Conservation (phyloP, 1,140 invertebrate species). For the Asbolus verrucosus region DNA sequence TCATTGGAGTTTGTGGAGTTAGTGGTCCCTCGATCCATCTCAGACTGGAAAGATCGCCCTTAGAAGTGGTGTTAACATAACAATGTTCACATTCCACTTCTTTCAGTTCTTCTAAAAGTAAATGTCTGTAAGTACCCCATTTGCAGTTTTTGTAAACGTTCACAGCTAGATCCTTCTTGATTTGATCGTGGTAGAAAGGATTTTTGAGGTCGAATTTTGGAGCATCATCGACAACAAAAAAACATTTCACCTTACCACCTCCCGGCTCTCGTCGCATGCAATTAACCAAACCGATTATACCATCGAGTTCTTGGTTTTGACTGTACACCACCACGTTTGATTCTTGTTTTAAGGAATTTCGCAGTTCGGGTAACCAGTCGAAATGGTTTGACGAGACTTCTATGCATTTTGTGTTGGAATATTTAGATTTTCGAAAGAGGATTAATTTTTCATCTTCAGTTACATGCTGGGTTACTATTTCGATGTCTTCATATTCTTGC, state of each 20-base stretch:
- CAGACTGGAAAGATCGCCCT: constrained; percentile 88
- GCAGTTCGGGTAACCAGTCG: constrained; percentile 68
- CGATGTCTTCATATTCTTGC: neutral
- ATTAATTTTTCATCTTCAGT: constrained; percentile 63
- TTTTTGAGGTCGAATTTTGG: constrained; percentile 74
- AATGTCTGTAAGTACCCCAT: constrained; percentile 74
- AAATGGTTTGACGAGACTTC: constrained; percentile 33
- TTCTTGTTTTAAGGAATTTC: constrained; percentile 69
- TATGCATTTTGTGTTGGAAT: neutral
- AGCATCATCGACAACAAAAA: constrained; percentile 75
- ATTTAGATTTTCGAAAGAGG: constrained; percentile 55
- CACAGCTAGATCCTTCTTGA: constrained; percentile 73
- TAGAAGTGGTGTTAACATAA: constrained; percentile 79
- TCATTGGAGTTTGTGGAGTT: constrained; percentile 71
- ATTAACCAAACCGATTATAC: constrained; percentile 85
- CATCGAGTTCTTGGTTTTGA: constrained; percentile 75
- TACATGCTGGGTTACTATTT: constrained; percentile 57
- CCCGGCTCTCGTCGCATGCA: constrained; percentile 79
- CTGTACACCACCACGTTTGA: constrained; percentile 71
- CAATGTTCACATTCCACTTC: constrained; percentile 78
- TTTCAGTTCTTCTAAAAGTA: constrained; percentile 49
- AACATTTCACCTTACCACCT: constrained; percentile 71
- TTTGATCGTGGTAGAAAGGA: constrained; percentile 72
- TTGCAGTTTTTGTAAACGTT: constrained; percentile 74
- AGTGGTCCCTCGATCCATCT: constrained; percentile 82